Evolutionary conservation across 2,113 vertebrate genomes (phyloP).

Genomic region (Chaetura pelagica): DNA sequence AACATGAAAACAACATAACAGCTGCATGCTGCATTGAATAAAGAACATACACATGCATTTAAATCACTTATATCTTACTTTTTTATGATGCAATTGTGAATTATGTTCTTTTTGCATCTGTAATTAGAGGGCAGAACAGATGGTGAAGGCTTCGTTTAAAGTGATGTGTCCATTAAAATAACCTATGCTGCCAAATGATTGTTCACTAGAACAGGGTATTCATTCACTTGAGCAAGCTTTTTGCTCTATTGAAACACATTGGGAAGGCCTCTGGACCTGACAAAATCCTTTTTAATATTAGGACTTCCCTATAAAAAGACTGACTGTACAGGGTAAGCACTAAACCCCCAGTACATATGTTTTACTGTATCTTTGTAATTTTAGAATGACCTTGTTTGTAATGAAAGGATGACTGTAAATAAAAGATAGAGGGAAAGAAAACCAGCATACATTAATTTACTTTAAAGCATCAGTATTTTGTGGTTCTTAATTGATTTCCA

Average conservation of each 20-base stretch:
- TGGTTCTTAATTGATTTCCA: background rate
- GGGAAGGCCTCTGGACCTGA: constrained; percentile 73
- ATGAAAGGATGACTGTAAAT: constrained; percentile 54
- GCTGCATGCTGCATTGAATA: constrained; percentile 86
- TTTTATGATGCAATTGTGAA: constrained; percentile 67
- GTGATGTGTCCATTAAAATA: constrained; percentile 88
- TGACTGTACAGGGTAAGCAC: constrained; percentile 28
- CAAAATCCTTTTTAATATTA: constrained; percentile 76
- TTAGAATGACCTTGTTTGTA: constrained; percentile 77
- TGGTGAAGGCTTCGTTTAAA: constrained; percentile 85
- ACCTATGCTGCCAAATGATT: constrained; percentile 85
- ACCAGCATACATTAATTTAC: background rate
- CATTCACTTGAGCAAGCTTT: constrained; percentile 74
- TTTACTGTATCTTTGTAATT: constrained; percentile 72
- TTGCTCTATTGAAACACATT: constrained; percentile 67
- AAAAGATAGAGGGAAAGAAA: background rate
- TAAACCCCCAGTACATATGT: constrained; percentile 68
- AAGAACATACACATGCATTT: constrained; percentile 87
- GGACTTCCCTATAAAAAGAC: constrained; percentile 68
- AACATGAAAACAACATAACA: constrained; percentile 86
- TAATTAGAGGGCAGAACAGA: constrained; percentile 67
- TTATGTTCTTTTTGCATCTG: constrained; percentile 69
- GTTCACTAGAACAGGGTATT: constrained; percentile 78
- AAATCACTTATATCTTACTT: constrained; percentile 70
- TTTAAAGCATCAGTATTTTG: background rate